phyloP scores from a whole-genome alignment of 2,888 invertebrate genomes.

The Eudasyphora cyanicolor region DNA sequence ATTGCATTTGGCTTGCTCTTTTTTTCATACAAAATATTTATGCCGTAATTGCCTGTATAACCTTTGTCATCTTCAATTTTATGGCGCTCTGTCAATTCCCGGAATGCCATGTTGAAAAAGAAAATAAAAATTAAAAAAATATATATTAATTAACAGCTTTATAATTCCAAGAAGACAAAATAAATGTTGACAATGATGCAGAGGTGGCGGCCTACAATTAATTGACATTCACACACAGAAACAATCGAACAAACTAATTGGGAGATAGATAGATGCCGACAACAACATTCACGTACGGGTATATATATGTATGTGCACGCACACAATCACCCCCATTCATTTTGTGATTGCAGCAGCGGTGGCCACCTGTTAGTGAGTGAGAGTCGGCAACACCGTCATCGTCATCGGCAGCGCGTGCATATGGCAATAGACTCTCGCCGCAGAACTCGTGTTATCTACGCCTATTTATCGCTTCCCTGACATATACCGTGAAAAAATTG shows the following conservation, averaged over 20 bases:
- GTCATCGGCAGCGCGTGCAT: neutral
- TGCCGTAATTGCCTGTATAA: too few species aligned
- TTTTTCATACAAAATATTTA: too few species aligned
- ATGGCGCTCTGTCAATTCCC: neutral
- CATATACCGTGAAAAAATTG: constrained; percentile 6
- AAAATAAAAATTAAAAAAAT: neutral
- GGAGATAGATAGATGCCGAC: too few species aligned
- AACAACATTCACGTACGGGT: neutral
- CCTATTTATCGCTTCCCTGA: constrained; percentile 7
- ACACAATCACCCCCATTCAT: neutral
- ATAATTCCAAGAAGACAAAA: neutral
- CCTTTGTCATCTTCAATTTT: neutral
- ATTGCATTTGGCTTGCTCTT: too few species aligned
- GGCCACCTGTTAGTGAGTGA: constrained; percentile 24
- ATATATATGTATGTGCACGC: too few species aligned
- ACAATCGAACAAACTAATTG: too few species aligned
- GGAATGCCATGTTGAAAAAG: neutral
- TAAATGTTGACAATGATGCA: constrained; percentile 20
- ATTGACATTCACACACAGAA: neutral
- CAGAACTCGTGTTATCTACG: constrained; percentile 16
- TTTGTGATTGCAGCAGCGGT: constrained; percentile 4
- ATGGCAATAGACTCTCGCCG: neutral
- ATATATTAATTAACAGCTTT: neutral
- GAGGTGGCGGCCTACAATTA: neutral
- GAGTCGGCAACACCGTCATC: too few species aligned